A percentile compares a stretch with the other conserved stretches of the same genome.
Evolutionary conservation across 1,140 invertebrate genomes (phyloP).

Genomic region (Vanessa atalanta): DNA sequence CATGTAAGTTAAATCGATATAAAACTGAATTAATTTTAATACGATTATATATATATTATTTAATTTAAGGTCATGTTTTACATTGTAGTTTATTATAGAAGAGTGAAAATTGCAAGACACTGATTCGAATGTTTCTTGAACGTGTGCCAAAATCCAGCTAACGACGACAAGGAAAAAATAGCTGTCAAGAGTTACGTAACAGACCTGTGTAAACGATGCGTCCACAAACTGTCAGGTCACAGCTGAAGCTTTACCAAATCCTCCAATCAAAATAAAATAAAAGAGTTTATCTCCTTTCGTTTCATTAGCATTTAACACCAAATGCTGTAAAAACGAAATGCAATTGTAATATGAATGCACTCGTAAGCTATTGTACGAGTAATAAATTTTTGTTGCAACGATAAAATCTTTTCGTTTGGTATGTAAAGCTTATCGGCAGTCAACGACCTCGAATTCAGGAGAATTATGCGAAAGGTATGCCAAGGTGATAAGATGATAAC

Average conservation of each 20-base stretch:
- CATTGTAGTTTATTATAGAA: constrained; percentile 25
- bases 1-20: too few species aligned
- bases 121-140: constrained; percentile 51
- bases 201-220: constrained; percentile 42
- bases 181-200: constrained; percentile 69
- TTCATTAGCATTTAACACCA: constrained; percentile 1
- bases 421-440: constrained; percentile 43
- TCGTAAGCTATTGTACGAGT: constrained; percentile 24
- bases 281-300: not conserved
- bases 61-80: constrained; percentile 15
- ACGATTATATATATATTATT: too few species aligned
- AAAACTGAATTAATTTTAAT: too few species aligned
- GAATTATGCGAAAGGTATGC: constrained; percentile 64
- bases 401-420: constrained; percentile 36
- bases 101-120: constrained; percentile 25
- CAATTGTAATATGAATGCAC: constrained; percentile 19
- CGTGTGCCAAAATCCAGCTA: constrained; percentile 63
- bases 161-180: constrained; percentile 73
- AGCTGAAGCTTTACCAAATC: constrained; percentile 10
- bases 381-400: constrained; percentile 33
- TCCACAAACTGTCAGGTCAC: constrained; percentile 41
- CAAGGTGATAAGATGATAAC: constrained; percentile 70
- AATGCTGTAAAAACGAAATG: constrained; percentile 5
- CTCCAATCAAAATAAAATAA: not conserved
- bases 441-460: constrained; percentile 61